Conservation (phyloP, 2,797 vertebrate genomes). For the Chiroxiphia lanceolata region DNA sequence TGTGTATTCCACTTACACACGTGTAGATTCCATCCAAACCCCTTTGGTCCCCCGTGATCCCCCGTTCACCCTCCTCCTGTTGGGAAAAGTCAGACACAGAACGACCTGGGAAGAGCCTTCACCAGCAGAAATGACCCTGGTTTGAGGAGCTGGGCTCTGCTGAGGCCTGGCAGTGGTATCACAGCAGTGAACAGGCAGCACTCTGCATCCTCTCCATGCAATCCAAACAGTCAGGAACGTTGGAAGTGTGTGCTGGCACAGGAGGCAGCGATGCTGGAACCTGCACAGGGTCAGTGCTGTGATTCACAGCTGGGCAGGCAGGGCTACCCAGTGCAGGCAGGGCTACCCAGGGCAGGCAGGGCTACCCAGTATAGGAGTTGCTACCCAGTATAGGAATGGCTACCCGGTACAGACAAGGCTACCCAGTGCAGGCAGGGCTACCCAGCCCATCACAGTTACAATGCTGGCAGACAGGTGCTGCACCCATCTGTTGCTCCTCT, state of each 20-base stretch:
- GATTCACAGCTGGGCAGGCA: background rate
- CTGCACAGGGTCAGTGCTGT: background rate
- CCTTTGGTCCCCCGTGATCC: background rate
- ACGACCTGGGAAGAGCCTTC: accelerated
- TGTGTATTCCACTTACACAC: background rate
- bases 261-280: accelerated
- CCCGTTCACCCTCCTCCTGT: background rate
- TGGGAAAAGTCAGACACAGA: background rate
- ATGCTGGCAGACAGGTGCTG: background rate
- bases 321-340: background rate
- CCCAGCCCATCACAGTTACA: background rate
- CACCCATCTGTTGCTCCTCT: background rate
- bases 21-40: background rate
- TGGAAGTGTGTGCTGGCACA: background rate
- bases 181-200: background rate
- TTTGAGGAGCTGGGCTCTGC: background rate
- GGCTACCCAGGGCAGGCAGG: background rate
- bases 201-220: background rate
- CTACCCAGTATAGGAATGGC: background rate
- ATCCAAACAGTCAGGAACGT: accelerated
- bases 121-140: background rate
- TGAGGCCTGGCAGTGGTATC: background rate
- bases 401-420: background rate
- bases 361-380: background rate
- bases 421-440: background rate